Evolutionary conservation across 2,797 vertebrate genomes (phyloP), one percentile per base, ranked within the genome.

Genomic region (Oreochromis mossambicus): DNA sequence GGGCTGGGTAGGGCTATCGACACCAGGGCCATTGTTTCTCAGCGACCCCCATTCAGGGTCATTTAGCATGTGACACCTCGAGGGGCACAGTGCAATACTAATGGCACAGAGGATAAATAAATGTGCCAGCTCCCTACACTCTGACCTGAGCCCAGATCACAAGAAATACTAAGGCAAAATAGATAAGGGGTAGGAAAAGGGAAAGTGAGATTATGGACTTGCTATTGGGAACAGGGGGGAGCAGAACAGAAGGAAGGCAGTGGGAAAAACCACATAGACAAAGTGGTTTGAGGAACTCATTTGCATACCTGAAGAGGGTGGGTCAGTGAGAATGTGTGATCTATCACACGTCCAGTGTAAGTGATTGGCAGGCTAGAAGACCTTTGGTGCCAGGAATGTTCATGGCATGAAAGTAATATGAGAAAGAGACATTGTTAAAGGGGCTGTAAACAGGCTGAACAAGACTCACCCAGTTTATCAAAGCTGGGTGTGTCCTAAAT

Each of bases 11-110:
- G 91, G 93, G 91, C 89, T 92, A 95, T 95, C 91, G 91, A 94
- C 95, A 95, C 95, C 95, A 90, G 77, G 85, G 86, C 92, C 88
- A 95, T 96, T 96, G 96, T 96, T 93, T 93, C 92, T 83, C 66
- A 79, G 82, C 86, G 87, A 95, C 93, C 94, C 94, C 93, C 92
- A 94, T 95, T 96, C 95, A 93, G 95, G 94, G 95, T 96, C 94
- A 95, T 94, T 95, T 95, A 95, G 92, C 95, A 96, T 95, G 93
- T 90, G 94, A 96, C 95, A 96, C 94, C 94, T 95, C 92, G 79
- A 76, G 92, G 93, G 94, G 95, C 94, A 95, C 89, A 78, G 91
- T 81, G 88, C 86, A 92, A 92, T 91, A 63, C 91, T 91, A 94
- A 96, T 88, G 92, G 88, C 91, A 94, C 84, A 87, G 87, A 92